Evolutionary conservation across 2,797 vertebrate species (phyloP).

Genomic region (Streptopelia turtur): DNA sequence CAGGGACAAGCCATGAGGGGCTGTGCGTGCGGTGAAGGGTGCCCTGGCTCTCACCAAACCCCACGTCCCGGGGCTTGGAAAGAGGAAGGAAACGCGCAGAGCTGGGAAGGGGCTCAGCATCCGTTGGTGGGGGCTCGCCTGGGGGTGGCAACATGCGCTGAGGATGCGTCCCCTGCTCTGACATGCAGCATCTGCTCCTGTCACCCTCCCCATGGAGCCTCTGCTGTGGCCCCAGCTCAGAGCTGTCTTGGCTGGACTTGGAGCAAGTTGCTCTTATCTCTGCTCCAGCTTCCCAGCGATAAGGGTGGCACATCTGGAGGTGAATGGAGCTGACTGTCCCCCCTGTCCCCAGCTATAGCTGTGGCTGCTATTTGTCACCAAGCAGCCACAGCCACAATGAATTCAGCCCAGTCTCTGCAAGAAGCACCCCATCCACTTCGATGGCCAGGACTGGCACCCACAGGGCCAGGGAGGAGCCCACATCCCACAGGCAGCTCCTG

Average conservation of each 20-base stretch:
- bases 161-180: background rate
- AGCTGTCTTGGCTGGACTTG: background rate
- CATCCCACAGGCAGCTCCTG: fast-evolving
- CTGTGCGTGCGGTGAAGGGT: fast-evolving
- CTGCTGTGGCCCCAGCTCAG: background rate
- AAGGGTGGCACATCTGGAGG: slow-evolving; percentile 27
- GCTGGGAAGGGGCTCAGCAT: background rate
- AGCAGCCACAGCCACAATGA: background rate
- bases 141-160: background rate
- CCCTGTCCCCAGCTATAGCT: background rate
- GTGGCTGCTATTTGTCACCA: slow-evolving; percentile 5
- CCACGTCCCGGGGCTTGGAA: fast-evolving
- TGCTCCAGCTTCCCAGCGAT: background rate
- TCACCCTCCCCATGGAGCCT: background rate
- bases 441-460: background rate
- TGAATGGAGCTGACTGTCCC: background rate
- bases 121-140: background rate
- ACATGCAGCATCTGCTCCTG: fast-evolving
- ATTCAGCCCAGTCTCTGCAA: background rate
- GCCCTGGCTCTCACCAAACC: background rate
- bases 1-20: fast-evolving
- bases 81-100: background rate
- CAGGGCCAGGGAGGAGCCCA: background rate
- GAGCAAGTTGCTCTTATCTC: slow-evolving; percentile 37
- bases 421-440: background rate